Percentiles rank a stretch among this genome's conserved stretches.
phyloP scores from a whole-genome alignment of 2,113 vertebrate species.

The Tachysurus fulvidraco region DNA sequence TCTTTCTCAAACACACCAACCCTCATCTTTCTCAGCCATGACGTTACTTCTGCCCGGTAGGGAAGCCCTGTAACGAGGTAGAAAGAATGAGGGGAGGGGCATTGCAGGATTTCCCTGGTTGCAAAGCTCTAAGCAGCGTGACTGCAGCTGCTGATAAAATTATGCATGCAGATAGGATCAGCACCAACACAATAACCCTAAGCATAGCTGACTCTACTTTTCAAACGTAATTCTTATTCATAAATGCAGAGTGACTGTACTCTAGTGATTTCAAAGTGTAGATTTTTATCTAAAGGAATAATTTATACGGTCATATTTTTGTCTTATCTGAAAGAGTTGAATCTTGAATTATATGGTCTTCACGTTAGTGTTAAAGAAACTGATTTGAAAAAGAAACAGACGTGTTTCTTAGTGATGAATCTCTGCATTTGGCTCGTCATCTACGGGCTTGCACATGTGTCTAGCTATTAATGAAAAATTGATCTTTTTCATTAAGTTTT shows the following conservation, averaged over 20 bases:
- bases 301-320: background rate
- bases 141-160: slow-evolving; percentile 48
- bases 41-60: slow-evolving; percentile 8
- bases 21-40: slow-evolving; percentile 1
- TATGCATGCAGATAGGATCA: slow-evolving; percentile 44
- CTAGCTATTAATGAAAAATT: background rate
- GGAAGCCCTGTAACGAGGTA: slow-evolving; percentile 38
- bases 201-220: slow-evolving; percentile 2
- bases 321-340: background rate
- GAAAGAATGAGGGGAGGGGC: slow-evolving; percentile 12
- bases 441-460: background rate
- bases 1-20: slow-evolving; percentile 8
- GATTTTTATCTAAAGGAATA: background rate
- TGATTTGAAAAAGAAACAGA: background rate
- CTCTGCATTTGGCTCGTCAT: background rate
- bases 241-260: background rate
- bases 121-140: slow-evolving; percentile 42
- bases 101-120: slow-evolving; percentile 50
- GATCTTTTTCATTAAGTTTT: too few species aligned
- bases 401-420: background rate
- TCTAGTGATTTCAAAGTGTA: background rate
- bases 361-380: background rate
- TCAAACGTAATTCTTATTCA: background rate
- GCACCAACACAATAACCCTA: slow-evolving; percentile 9
- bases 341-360: background rate